Evolutionary conservation across 2,888 invertebrate genomes (phyloP).

Genomic region (Ecliptopera silaceata): DNA sequence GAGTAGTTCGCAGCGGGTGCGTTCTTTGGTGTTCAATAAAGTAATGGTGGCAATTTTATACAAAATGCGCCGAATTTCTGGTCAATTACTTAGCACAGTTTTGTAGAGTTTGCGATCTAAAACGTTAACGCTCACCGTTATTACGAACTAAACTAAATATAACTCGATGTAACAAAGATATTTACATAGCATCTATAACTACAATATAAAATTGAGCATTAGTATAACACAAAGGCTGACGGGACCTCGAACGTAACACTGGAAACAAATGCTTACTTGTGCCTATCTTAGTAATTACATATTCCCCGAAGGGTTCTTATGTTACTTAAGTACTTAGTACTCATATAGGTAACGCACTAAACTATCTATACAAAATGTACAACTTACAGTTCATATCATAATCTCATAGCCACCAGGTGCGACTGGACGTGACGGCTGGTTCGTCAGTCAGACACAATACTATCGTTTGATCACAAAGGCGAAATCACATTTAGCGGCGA

Average conservation of each 20-base stretch:
- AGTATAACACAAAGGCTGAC: slow-evolving; percentile 72
- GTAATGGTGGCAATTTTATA: slow-evolving; percentile 33
- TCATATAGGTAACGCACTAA: slow-evolving; percentile 63
- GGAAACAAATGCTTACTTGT: slow-evolving; percentile 62
- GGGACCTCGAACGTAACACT: slow-evolving; percentile 63
- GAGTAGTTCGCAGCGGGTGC: slow-evolving; percentile 41
- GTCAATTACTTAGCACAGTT: slow-evolving; percentile 15
- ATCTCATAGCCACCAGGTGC: slow-evolving; percentile 80
- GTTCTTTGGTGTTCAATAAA: slow-evolving; percentile 65
- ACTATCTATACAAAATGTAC: slow-evolving; percentile 72
- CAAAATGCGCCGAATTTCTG: slow-evolving; percentile 35
- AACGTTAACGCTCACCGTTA: slow-evolving; percentile 18
- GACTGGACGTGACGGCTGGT: slow-evolving; percentile 49
- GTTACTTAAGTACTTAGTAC: slow-evolving; percentile 78
- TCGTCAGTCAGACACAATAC: slow-evolving; percentile 60
- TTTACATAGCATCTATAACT: slow-evolving; percentile 65
- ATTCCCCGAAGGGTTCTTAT: slow-evolving; percentile 54
- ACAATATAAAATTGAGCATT: slow-evolving; percentile 78
- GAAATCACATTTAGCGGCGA: slow-evolving; percentile 76
- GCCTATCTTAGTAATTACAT: slow-evolving; percentile 53
- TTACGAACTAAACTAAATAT: slow-evolving; percentile 37
- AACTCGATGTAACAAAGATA: slow-evolving; percentile 71
- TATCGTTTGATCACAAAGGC: slow-evolving; percentile 70
- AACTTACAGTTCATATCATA: slow-evolving; percentile 73
- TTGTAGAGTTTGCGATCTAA: slow-evolving; percentile 19